A percentile compares a stretch with the other conserved stretches of the same genome.
These are phyloP conservation scores for Panagrolaimus sp. DNA, from an alignment of 1,140 invertebrate species.

Conservation along the genomic window DNA sequence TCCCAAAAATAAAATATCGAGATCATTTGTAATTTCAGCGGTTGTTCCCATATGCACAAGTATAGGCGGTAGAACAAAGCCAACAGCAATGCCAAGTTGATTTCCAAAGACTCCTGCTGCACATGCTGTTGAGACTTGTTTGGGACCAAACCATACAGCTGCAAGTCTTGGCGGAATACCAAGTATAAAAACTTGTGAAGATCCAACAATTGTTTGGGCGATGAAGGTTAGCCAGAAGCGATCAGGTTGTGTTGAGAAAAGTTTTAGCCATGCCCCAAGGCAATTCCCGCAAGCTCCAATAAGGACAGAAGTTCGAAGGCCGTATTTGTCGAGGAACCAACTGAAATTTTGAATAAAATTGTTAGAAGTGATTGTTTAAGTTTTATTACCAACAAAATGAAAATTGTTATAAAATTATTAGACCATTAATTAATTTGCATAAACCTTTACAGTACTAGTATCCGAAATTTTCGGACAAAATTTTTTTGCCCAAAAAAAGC, in stretches of 20 bases:
- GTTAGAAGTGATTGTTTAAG: too few relatives aligned
- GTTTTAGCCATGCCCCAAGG: slow-evolving; percentile 84
- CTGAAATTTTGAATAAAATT: slow-evolving; percentile 30
- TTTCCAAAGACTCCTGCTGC: slow-evolving; percentile 97
- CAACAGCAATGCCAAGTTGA: slow-evolving; percentile 82
- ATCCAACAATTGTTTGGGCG: slow-evolving; percentile 79
- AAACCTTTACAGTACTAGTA: too few relatives aligned
- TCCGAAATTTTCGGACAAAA: too few relatives aligned
- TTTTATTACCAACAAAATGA: too few relatives aligned
- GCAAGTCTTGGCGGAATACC: slow-evolving; percentile 85
- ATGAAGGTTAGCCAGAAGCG: slow-evolving; percentile 78
- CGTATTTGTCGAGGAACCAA: slow-evolving; percentile 62
- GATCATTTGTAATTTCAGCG: slow-evolving; percentile 66
- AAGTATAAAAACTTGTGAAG: slow-evolving; percentile 81
- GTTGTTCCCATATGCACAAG: slow-evolving; percentile 66
- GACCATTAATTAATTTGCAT: too few relatives aligned
- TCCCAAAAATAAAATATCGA: slow-evolving; percentile 74
- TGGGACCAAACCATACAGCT: slow-evolving; percentile 90
- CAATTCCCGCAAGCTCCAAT: slow-evolving; percentile 77
- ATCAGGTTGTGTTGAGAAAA: slow-evolving; percentile 61
- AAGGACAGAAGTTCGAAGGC: slow-evolving; percentile 74
- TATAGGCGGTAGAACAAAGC: slow-evolving; percentile 79
- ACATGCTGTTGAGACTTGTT: slow-evolving; percentile 83
- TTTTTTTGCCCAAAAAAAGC: too few relatives aligned
- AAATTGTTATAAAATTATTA: too few relatives aligned